Conservation (phyloP, 2,888 invertebrate species). For the Heteromyza rotundicornis region DNA sequence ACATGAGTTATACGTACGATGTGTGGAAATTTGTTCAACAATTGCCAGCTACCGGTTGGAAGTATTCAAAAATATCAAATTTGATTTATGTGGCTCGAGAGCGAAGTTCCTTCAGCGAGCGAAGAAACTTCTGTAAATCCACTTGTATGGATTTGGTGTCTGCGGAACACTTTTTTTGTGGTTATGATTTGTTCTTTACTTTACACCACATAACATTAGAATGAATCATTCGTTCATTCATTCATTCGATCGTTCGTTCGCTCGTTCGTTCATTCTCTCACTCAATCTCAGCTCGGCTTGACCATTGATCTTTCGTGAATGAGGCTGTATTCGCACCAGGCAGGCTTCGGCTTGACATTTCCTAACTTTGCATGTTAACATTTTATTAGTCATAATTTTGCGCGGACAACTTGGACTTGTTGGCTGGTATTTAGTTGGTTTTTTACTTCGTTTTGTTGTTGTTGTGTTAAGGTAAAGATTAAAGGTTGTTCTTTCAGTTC, state of each 20-base stretch:
- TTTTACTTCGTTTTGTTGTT: no score
- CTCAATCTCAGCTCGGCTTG: no score
- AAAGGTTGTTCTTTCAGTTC: no score
- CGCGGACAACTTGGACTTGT: background rate
- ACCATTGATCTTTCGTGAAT: conserved; percentile 42
- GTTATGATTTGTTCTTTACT: no score
- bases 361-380: conserved; percentile 55
- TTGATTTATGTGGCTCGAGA: background rate
- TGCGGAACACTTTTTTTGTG: background rate
- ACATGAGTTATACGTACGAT: conserved; percentile 1
- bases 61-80: background rate
- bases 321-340: no score
- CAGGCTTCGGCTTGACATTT: conserved; percentile 54
- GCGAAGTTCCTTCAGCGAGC: background rate
- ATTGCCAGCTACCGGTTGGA: background rate
- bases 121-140: background rate
- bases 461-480: no score
- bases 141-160: background rate
- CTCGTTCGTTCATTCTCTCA: no score
- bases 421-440: no score
- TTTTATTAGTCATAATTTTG: conserved; percentile 53
- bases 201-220: background rate
- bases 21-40: background rate
- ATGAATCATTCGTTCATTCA: no score
- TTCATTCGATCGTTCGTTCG: no score